phyloP scores from a whole-genome alignment of 2,888 invertebrate species.

The Sphaerophoria taeniata region DNA sequence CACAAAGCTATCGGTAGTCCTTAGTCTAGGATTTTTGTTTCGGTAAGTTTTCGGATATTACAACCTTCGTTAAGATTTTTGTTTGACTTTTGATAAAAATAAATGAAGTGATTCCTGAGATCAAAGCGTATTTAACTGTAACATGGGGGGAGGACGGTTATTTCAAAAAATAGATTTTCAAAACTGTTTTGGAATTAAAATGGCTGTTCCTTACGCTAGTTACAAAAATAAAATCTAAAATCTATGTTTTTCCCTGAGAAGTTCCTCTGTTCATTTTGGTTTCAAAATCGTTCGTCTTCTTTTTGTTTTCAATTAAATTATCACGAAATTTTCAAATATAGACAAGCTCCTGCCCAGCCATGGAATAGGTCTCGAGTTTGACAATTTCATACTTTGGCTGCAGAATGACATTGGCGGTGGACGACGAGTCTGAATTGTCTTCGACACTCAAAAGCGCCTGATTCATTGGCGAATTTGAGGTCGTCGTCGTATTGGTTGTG shows the following conservation, averaged over 20 bases:
- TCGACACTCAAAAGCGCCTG: conserved; percentile 50
- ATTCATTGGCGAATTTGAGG: conserved; percentile 27
- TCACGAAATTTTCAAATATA: conserved; percentile 61
- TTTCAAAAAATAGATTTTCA: no score
- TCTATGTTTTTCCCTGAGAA: conserved; percentile 58
- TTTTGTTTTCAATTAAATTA: conserved; percentile 22
- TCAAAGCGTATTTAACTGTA: conserved; percentile 26
- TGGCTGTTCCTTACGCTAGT: conserved; percentile 54
- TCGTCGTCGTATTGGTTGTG: conserved; percentile 18
- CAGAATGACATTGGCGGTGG: conserved; percentile 14
- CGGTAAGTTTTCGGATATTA: conserved; percentile 36
- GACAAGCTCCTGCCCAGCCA: conserved; percentile 53
- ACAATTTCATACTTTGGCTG: conserved; percentile 58
- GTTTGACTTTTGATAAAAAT: conserved; percentile 62
- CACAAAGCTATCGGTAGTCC: conserved; percentile 33
- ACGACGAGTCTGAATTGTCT: conserved; percentile 42
- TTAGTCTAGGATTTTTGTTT: conserved; percentile 48
- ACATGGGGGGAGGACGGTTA: conserved; percentile 28
- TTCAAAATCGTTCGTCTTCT: conserved; percentile 38
- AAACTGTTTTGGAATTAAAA: conserved; percentile 27
- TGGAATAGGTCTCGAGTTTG: conserved; percentile 55
- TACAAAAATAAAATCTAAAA: conserved; percentile 38
- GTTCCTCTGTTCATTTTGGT: conserved; percentile 42
- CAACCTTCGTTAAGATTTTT: conserved; percentile 67
- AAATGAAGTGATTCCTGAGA: conserved; percentile 62